A percentile compares a stretch with the other conserved stretches of the same genome.
phyloP scores from a whole-genome alignment of 2,797 vertebrate species.

The Ctenochaetus hawaiiensis region DNA sequence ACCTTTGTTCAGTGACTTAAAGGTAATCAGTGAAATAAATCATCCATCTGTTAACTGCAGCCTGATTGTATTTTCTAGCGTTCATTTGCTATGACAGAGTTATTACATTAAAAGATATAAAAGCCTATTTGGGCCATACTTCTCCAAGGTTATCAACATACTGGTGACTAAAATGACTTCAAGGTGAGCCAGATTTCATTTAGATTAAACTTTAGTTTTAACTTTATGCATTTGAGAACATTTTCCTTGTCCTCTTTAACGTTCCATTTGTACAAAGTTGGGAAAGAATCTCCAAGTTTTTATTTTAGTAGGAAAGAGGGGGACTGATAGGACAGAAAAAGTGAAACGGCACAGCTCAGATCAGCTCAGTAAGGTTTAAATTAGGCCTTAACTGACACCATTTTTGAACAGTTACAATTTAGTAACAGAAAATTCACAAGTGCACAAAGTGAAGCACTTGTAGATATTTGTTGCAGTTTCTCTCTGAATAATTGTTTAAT shows the following conservation, averaged over 20 bases:
- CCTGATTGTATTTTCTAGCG: constrained; percentile 44
- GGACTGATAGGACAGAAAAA: neutral
- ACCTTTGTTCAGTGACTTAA: constrained; percentile 35
- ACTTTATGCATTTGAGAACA: constrained; percentile 38
- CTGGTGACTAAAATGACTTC: constrained; percentile 56
- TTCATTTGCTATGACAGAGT: constrained; percentile 57
- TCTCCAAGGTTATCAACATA: constrained; percentile 48
- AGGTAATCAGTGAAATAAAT: constrained; percentile 64
- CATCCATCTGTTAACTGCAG: constrained; percentile 57
- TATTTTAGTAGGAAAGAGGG: neutral
- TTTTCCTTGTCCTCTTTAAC: constrained; percentile 11
- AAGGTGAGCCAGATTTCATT: constrained; percentile 82
- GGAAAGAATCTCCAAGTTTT: constrained; percentile 16
- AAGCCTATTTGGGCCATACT: constrained; percentile 61
- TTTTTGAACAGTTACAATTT: neutral
- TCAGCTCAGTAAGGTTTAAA: neutral
- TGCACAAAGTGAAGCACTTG: neutral
- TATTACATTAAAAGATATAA: constrained; percentile 73
- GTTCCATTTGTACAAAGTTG: constrained; percentile 24
- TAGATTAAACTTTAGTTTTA: constrained; percentile 74
- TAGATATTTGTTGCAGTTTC: neutral
- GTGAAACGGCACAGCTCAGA: neutral
- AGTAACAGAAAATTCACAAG: neutral
- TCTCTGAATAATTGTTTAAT: constrained; percentile 15
- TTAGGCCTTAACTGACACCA: neutral